Evolutionary conservation across 2,888 invertebrate species (phyloP), one percentile per base, ranked within the genome.

Genomic region (Imbricaverruca yamaguchii): DNA sequence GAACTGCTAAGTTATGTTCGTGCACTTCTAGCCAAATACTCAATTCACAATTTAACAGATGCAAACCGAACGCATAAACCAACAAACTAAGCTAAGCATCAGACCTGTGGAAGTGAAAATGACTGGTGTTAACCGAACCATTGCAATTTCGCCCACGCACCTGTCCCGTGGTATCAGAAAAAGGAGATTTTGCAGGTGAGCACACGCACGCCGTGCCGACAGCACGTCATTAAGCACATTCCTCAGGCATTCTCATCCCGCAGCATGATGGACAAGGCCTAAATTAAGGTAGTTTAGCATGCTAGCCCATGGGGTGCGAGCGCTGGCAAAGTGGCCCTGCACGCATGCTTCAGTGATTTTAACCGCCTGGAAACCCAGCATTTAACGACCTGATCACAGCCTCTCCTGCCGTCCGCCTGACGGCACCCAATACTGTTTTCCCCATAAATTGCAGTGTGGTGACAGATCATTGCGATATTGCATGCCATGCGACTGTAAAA

Each of bases 381-480:
- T 69, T 69, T 69, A 69, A 69, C 15, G 69, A 13, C 69, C 69
- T 3, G 69, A 39, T 23, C 69, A 39, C 69, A 69, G 39, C 23
- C 69, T 69, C 69, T 69, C 15, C 15, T 1, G 12, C 69, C 18
- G 23, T 69, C 39, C 39, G 39, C 39, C 69, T 69, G 69, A 69
- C 69, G 39, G 69, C 6, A 8, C 69, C 69, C 39, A 69, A 69
- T 69, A 39, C 25, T 69, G 69, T 69, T 69, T 69, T 69, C 12
- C 69, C 69, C 39, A 69, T 69, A 69, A 69, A 69, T 69, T 25
- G 15, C 69, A 39, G 39, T 69, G 69, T 69, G 69, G 69, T 69
- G 69, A 69, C 69, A 69, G 69, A 69, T 69, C 69, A 69, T 69
- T 69, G 69, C 69, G 39, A 39, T 39, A 69, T 69, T 69, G 69